A percentile compares a stretch with the other conserved stretches of the same genome.
Evolutionary conservation across 2,113 vertebrate species (phyloP).

Genomic region (Erinaceus europaeus): DNA sequence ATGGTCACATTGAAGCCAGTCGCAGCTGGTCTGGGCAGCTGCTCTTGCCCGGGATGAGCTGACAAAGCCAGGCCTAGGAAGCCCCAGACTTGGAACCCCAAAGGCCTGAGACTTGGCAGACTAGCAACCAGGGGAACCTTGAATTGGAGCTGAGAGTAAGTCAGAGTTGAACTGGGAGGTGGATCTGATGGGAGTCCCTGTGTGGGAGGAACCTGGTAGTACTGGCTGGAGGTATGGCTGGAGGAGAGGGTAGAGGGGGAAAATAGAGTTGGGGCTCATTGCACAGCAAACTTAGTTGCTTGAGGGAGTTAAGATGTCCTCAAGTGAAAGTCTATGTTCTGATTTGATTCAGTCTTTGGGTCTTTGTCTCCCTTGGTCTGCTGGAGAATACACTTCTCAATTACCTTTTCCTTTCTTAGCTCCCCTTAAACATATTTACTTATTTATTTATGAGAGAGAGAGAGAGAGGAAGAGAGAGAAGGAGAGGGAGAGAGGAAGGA

Average conservation of each 20-base stretch:
- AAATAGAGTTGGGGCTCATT: background rate
- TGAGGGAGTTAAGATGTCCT: background rate
- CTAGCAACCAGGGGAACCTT: background rate
- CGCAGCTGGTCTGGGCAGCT: slow-evolving; percentile 76
- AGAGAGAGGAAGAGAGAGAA: too few species aligned
- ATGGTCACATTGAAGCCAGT: slow-evolving; percentile 72
- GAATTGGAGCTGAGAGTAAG: slow-evolving; percentile 50
- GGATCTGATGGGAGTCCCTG: background rate
- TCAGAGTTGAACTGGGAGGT: background rate
- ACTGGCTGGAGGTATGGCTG: background rate
- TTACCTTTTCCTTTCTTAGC: background rate
- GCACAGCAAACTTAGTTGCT: background rate
- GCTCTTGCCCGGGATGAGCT: slow-evolving; percentile 49
- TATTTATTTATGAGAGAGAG: too few species aligned
- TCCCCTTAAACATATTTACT: too few species aligned
- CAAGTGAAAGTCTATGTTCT: background rate
- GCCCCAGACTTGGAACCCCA: slow-evolving; percentile 47
- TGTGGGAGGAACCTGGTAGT: background rate
- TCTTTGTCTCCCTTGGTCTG: too few species aligned
- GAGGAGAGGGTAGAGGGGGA: background rate
- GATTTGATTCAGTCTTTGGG: background rate
- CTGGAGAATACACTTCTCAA: background rate
- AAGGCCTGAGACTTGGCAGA: background rate
- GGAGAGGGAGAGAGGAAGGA: too few species aligned
- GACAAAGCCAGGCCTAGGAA: slow-evolving; percentile 70